Evolutionary conservation across 2,797 vertebrate genomes (phyloP).

Genomic region (Falco novaeseelandiae): DNA sequence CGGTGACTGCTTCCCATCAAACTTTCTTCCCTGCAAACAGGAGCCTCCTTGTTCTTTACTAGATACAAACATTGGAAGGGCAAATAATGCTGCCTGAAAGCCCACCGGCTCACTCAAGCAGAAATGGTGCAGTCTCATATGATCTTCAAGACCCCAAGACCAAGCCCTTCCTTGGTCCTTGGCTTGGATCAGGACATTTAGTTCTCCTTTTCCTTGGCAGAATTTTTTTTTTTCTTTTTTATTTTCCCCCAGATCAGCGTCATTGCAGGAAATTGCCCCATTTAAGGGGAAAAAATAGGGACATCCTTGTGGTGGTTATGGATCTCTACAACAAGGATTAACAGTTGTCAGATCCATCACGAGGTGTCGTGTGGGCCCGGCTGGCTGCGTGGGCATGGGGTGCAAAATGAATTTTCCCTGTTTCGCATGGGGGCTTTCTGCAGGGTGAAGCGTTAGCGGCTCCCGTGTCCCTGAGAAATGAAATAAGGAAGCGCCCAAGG

Average conservation of each 20-base stretch:
- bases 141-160: not conserved
- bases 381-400: not conserved
- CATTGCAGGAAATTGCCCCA: not conserved
- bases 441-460: not conserved
- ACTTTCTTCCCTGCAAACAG: not conserved
- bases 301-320: not conserved
- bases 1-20: constrained; percentile 1
- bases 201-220: not conserved
- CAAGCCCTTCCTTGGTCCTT: not conserved
- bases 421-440: not conserved
- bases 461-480: not conserved
- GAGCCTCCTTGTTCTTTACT: not conserved
- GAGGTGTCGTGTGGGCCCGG: not conserved
- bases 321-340: not conserved
- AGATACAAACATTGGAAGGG: not conserved
- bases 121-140: not conserved
- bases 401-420: not conserved
- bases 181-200: not conserved
- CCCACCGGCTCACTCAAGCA: not conserved
- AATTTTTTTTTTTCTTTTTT: too few species aligned
- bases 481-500: not conserved
- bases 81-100: not conserved
- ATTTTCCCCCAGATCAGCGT: not conserved
- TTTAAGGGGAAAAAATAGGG: not conserved
- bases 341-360: not conserved